Conservation (phyloP, 2,888 invertebrate genomes). For the Rhagonycha fulva region DNA sequence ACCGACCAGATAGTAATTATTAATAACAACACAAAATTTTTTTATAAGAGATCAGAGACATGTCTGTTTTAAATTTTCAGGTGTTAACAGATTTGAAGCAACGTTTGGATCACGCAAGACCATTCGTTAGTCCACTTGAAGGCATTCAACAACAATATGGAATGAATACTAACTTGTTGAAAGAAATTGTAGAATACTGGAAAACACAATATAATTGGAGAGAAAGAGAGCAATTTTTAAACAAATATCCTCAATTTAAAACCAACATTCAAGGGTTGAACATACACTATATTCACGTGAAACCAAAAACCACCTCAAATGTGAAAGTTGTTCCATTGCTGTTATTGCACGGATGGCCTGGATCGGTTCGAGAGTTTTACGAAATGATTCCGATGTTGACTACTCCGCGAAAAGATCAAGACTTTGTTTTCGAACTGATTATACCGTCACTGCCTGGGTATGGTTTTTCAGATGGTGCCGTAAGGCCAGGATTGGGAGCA, state of each 20-base stretch:
- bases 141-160: conserved; percentile 78
- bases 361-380: conserved; percentile 82
- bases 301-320: conserved; percentile 53
- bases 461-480: conserved; percentile 59
- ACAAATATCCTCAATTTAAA: conserved; percentile 69
- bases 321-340: conserved; percentile 65
- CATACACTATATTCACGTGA: conserved; percentile 71
- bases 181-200: conserved; percentile 78
- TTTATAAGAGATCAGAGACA: no score
- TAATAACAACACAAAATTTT: no score
- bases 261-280: conserved; percentile 73
- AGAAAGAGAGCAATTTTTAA: conserved; percentile 63
- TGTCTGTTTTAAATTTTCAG: conserved; percentile 24
- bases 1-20: no score
- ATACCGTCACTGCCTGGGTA: conserved; percentile 61
- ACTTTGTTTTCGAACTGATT: conserved; percentile 70
- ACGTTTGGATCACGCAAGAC: conserved; percentile 58
- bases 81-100: conserved; percentile 56
- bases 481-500: conserved; percentile 63
- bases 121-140: conserved; percentile 62
- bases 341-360: conserved; percentile 88
- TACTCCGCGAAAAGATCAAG: conserved; percentile 56
- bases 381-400: conserved; percentile 71
- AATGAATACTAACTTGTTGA: conserved; percentile 69
- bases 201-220: conserved; percentile 69